These are phyloP conservation scores for Phyllostomus discolor DNA, from an alignment of 2,113 vertebrate species.

Conservation along the genomic window DNA sequence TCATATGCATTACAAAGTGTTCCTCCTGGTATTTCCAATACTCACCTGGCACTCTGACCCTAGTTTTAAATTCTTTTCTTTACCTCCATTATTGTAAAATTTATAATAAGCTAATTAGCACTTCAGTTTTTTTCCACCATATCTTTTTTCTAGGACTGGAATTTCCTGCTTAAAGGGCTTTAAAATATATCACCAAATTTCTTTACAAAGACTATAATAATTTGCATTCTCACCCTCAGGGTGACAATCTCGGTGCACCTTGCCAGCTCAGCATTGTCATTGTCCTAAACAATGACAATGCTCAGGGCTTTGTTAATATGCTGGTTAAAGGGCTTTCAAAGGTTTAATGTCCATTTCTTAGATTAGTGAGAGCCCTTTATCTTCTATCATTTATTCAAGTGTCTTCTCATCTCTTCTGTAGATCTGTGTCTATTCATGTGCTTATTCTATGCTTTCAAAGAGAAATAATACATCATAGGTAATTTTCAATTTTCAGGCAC, in stretches of 20 bases:
- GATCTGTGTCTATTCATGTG: not conserved
- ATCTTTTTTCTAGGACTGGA: not conserved
- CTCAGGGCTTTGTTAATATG: not conserved
- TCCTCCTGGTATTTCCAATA: not conserved
- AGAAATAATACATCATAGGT: not conserved
- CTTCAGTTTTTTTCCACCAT: not conserved
- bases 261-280: not conserved
- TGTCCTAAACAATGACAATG: not conserved
- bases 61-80: not conserved
- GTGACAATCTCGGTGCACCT: not conserved
- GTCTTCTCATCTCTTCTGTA: not conserved
- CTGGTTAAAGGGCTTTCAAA: not conserved
- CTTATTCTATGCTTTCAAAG: not conserved
- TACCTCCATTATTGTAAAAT: not conserved
- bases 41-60: not conserved
- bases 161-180: not conserved
- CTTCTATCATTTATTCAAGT: not conserved
- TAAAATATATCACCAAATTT: not conserved
- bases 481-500: not conserved
- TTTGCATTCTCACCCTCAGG: not conserved
- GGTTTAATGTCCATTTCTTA: not conserved
- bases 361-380: not conserved
- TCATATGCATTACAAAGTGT: not conserved
- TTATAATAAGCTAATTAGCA: not conserved
- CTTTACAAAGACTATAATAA: not conserved